Evolutionary conservation across 2,888 invertebrate genomes (phyloP), one percentile per base, ranked within the genome.

Genomic region (Drosophila barbarae): DNA sequence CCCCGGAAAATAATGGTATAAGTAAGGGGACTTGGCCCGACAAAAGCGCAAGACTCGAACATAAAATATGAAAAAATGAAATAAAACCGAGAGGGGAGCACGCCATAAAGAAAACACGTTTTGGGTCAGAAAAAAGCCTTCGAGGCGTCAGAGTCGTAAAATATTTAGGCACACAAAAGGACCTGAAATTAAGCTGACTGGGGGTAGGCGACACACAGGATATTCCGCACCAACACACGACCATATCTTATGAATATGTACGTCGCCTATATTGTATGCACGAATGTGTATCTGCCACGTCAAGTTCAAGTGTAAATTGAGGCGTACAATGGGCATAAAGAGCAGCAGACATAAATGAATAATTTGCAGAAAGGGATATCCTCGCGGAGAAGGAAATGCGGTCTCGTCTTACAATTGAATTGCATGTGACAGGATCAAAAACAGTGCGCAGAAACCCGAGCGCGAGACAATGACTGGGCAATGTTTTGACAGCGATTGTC

Each of bases 401-500:
- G 74, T 84, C 61, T 80, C 79, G 66, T 66, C 71, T 80, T 76
- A 84, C 81, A 80, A 66, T 77, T 69, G 67, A 72, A 74, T 77
- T 69, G 61, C 49, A 54, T 65, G 68, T 60, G 68, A 68, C 68
- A 68, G 69, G 57, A 51, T 53, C 53, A 67, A 30, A 36, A 53
- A 39, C 60, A 68, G 49, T 46, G 41, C 13, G 18, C 41, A 42
- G 47, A 59, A 58, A 70, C 53, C 61, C 28, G 63, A 57, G 44
- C 30, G 41, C 44, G 18, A 69, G 71, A 76, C 78, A 84, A 75
- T 77, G 82, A 77, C 74, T 71, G 69, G 66, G 72, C 72, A 64
- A 54, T 85, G 80, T 85, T 85, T 84, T 85, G 85, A 86, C 85
- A 85, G 74, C 63, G 66, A 73, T 77, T 85, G 84, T 85, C 86